Conservation (phyloP, 2,113 vertebrate species). For the Gymnobelideus leadbeateri region DNA sequence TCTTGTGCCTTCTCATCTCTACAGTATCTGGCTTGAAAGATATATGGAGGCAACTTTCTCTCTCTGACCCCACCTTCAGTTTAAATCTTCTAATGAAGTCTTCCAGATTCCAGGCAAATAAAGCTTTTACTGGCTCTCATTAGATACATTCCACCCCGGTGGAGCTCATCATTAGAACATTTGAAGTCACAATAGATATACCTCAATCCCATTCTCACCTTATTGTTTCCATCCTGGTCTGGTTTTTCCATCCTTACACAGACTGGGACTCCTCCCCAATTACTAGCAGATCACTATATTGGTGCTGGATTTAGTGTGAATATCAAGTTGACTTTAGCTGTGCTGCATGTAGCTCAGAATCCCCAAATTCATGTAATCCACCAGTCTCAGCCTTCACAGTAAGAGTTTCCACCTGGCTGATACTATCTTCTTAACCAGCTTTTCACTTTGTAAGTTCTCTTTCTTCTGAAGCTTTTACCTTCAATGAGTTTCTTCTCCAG, state of each 20-base stretch:
- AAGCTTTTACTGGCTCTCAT: too few relatives aligned
- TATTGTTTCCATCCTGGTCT: background rate
- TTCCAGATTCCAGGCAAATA: too few relatives aligned
- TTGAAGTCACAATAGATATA: background rate
- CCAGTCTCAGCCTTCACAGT: background rate
- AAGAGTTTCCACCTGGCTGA: background rate
- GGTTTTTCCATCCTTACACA: background rate
- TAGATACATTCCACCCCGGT: too few relatives aligned
- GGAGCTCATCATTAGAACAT: background rate
- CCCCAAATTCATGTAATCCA: background rate
- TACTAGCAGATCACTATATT: background rate
- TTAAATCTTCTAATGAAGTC: too few relatives aligned
- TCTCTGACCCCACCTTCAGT: too few relatives aligned
- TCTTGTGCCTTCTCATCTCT: too few relatives aligned
- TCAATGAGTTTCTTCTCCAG: background rate
- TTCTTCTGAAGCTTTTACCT: background rate
- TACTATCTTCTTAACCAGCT: background rate
- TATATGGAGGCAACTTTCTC: too few relatives aligned
- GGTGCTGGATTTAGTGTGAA: background rate
- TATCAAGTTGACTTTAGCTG: background rate
- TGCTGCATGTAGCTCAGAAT: background rate
- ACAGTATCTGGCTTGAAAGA: too few relatives aligned
- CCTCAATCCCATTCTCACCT: background rate
- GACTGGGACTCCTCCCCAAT: background rate
- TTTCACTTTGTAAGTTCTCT: background rate